Base-by-base conservation (phyloP, 92 coral and sea anemone genomes). In the Zoanthus sociatus region DNA sequence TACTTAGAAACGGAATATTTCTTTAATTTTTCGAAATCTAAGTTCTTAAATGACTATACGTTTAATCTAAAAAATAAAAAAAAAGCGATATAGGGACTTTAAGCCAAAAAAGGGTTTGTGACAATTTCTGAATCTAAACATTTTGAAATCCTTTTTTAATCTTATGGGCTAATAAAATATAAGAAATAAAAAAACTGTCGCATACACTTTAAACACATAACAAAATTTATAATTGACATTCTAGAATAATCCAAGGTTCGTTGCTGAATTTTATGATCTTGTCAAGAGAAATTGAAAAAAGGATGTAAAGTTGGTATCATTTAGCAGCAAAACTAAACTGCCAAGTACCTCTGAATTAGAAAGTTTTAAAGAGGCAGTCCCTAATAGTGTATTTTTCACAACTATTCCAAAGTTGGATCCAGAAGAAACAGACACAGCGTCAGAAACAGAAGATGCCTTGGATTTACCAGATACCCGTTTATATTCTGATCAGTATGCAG, bases 401-500 rank as follows among this genome's bases (percentile, higher is more conserved):
- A 69, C 78, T 15, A 87, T 87, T 63, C 84, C 85, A 55, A 87
- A 87, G 58, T 72, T 87, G 53, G 90, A 87, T 46, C 85, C 90
- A 44, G 77, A 87, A 50, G 90, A 87, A 30, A 87, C 90, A 32
- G 90, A 87, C 56, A 77, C 44, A 20, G 90, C 90, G 61, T 87
- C 90, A 37, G 90, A 87, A 73, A 83, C 69, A 33, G 90, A 87
- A 60, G 76, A 75, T 47, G 60, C 31, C 55, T 5, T 26, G 32
- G 79, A 75, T 48, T 51, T 46, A 46, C 46, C 73, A 12, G 73
- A 69, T 69, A 69, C 60, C 14, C 47, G 58, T 46, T 46, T 75
- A 51, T 46, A 47, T 75, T 46, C 79, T 75, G 79, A 75, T 75
- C 58, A 75, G 63, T 69, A 69, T 69, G 73, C 73, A 69, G 73